Evolutionary conservation across 2,113 vertebrate species (phyloP).

Genomic region (Nannobrachium achirus): DNA sequence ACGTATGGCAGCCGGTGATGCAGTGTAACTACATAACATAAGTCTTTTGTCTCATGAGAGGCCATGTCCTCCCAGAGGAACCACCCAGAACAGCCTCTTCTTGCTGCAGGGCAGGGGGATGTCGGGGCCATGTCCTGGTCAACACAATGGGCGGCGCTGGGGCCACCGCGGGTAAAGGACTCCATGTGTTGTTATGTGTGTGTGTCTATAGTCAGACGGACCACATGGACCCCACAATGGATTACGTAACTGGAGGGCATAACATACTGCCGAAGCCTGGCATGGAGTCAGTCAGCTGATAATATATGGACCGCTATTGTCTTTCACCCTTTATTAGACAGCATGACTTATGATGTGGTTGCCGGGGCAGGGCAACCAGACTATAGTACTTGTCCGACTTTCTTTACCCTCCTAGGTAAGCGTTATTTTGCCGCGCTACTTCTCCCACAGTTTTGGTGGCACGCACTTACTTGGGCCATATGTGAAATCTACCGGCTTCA

Average conservation of each 20-base stretch:
- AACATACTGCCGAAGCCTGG: conserved; percentile 19
- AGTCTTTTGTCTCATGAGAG: not conserved
- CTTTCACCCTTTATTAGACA: too few species aligned
- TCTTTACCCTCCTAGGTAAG: too few species aligned
- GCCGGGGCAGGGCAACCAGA: too few species aligned
- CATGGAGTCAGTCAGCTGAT: not conserved
- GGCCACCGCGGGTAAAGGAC: conserved; percentile 35
- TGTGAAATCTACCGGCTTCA: too few species aligned
- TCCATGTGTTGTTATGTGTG: conserved; percentile 30
- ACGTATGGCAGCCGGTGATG: not conserved
- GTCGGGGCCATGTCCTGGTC: conserved; percentile 29
- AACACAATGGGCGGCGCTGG: conserved; percentile 23
- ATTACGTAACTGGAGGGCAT: conserved; percentile 37
- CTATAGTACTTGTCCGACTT: too few species aligned
- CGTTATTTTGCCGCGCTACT: too few species aligned
- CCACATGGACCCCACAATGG: conserved; percentile 26
- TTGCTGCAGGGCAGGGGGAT: conserved; percentile 28
- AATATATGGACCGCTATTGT: too few species aligned
- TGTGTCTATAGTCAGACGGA: conserved; percentile 49
- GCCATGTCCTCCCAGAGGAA: not conserved
- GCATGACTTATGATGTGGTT: too few species aligned
- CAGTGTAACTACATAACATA: not conserved
- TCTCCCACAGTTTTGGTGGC: too few species aligned
- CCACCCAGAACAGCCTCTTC: not conserved
- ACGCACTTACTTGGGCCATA: too few species aligned